Conservation (phyloP, 1,140 invertebrate genomes). For the Drosophila parabipectinata region DNA sequence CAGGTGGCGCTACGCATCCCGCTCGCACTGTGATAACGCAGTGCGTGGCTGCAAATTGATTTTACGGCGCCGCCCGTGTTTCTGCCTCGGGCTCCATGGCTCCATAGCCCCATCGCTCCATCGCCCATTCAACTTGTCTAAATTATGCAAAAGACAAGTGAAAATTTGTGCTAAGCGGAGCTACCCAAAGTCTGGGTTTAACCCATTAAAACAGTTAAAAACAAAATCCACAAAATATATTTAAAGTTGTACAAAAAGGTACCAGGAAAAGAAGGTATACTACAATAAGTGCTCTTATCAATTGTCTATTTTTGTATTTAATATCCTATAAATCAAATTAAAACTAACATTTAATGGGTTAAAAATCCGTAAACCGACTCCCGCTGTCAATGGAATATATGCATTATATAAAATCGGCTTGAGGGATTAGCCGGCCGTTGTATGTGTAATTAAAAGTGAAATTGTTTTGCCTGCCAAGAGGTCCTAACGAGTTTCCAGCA, state of each 20-base stretch:
- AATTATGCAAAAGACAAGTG: conserved; percentile 80
- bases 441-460: conserved; percentile 75
- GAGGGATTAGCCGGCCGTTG: conserved; percentile 58
- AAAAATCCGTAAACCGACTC: not conserved
- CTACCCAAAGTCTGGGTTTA: conserved; percentile 2
- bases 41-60: conserved; percentile 76
- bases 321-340: no score
- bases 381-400: conserved; percentile 21
- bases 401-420: conserved; percentile 64
- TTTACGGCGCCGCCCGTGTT: conserved; percentile 77
- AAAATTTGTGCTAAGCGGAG: conserved; percentile 74
- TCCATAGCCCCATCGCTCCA: conserved; percentile 20
- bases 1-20: conserved; percentile 65
- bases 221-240: no score
- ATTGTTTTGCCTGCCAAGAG: conserved; percentile 60
- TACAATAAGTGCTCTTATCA: no score
- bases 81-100: conserved; percentile 31
- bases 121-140: conserved; percentile 54
- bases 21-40: conserved; percentile 59
- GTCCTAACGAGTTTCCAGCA: conserved; percentile 68
- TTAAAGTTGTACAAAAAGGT: no score
- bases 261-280: no score
- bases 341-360: not conserved
- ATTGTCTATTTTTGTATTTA: no score
- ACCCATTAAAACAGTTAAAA: not conserved